Evolutionary conservation across 2,888 invertebrate species (phyloP), one percentile per base, ranked within the genome.

Genomic region (Idaea straminata): DNA sequence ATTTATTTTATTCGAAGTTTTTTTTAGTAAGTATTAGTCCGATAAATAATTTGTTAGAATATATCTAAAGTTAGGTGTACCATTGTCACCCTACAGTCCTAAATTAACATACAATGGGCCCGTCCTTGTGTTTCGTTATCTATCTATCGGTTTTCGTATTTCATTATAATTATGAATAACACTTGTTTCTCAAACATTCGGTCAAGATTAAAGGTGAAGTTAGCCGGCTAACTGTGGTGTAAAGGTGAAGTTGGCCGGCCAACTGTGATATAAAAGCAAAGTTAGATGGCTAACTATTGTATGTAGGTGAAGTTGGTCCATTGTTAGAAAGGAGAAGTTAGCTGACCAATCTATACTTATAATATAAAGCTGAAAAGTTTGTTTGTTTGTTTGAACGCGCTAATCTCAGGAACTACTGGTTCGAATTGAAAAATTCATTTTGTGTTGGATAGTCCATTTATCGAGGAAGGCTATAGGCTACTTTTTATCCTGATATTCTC

Each of bases 71-170:
- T 13, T 4, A 0, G 47, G 47, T 47, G 13, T 13, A 47, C 47
- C 13, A 15, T 70, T 67, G 72, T 67, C 66, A 63, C 69, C 65
- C 62, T 57, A 62, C 57, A 34, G 15, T 59, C 61, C 25, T 58
- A 15, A 57, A 72, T 72, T 72, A 65, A 58, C 72, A 72, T 72
- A 72, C 72, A 72, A 72, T 72, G 62, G 71, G 34, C n/a, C 62
- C 38, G 72, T 68, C 72, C 71, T 72, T 72, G 69, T 63, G 59
- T 47, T 35, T 57, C 38, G 65, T 67, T 71, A 71, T 71, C 71
- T 64, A 66, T 58, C 67, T 69, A 69, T 69, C 66, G 65, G 25
- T 70, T 68, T 64, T 66, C 68, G 66, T 68, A 69, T 68, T 69
- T 69, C 59, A 59, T 57, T 61, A 57, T 65, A 57, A 65, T 66